Percentiles rank a stretch among this genome's conserved stretches.
Conservation (phyloP, 2,888 invertebrate species). For the Trichopria drosophilae region DNA sequence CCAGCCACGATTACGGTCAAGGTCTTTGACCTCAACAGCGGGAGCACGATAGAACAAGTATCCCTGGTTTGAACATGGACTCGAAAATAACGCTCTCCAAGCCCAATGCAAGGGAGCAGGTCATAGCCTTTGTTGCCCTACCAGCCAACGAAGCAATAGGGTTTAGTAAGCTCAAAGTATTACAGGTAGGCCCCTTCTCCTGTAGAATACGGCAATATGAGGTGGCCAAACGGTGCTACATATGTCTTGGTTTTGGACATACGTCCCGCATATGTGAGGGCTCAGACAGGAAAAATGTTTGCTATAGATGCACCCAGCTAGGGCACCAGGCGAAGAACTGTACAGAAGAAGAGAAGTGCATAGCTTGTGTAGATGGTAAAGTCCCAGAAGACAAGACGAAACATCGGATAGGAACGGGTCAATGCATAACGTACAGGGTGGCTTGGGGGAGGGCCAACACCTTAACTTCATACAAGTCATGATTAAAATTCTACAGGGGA, state of each 20-base stretch:
- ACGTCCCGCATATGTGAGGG: too few species aligned
- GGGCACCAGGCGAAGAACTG: neutral
- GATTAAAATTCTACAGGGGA: too few species aligned
- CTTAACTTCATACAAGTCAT: neutral
- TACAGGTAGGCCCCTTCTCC: conserved; percentile 1
- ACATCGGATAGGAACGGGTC: neutral
- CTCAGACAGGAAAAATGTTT: too few species aligned
- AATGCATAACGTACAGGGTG: neutral
- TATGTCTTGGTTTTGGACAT: too few species aligned
- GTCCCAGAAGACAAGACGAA: too few species aligned
- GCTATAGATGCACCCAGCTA: too few species aligned
- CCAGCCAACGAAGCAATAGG: neutral
- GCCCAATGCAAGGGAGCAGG: conserved; percentile 1
- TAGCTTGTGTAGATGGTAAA: too few species aligned
- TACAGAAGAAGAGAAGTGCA: neutral
- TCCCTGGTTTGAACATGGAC: neutral
- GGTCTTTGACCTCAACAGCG: too few species aligned
- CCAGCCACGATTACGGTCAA: too few species aligned
- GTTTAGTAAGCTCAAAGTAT: neutral
- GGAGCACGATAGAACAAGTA: too few species aligned
- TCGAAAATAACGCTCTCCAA: neutral
- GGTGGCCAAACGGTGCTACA: too few species aligned
- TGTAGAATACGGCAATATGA: neutral
- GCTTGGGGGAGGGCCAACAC: neutral
- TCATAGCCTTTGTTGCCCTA: conserved; percentile 2